Percentiles rank a stretch among this genome's conserved stretches.
These are phyloP conservation scores for Siphamia tubifer DNA, from an alignment of 2,113 vertebrate species.

Conservation along the genomic window DNA sequence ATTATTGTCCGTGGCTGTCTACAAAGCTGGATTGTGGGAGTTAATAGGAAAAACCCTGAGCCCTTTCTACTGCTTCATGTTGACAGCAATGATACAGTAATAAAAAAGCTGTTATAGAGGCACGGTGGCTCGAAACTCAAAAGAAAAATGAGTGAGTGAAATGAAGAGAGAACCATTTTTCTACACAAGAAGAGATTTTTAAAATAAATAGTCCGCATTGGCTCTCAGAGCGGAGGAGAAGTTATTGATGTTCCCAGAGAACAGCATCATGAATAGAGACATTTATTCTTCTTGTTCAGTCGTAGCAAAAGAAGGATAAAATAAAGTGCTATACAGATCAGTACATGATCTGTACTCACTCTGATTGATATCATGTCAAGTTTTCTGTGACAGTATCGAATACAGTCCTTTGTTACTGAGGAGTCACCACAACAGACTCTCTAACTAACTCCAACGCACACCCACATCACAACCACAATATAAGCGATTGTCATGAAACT, in stretches of 20 bases:
- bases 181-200: background rate
- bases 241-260: background rate
- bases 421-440: no score
- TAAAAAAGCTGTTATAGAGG: conserved; percentile 37
- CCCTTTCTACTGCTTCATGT: conserved; percentile 16
- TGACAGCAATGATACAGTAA: conserved; percentile 49
- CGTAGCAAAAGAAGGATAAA: background rate
- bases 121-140: background rate
- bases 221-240: background rate
- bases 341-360: background rate
- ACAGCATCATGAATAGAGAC: background rate
- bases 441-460: no score
- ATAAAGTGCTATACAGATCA: background rate
- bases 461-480: no score
- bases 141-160: background rate
- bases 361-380: background rate
- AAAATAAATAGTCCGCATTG: background rate
- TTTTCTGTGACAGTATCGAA: background rate
- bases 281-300: background rate
- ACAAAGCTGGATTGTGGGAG: conserved; percentile 48
- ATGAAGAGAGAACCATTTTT: background rate
- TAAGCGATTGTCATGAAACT: no score
- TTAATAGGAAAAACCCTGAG: conserved; percentile 55
- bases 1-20: conserved; percentile 67
- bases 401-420: no score